Evolutionary conservation across 37 sponge, comb jelly and placozoan genomes (phyloP).

Genomic region (Halisarca cf. caerulea): DNA sequence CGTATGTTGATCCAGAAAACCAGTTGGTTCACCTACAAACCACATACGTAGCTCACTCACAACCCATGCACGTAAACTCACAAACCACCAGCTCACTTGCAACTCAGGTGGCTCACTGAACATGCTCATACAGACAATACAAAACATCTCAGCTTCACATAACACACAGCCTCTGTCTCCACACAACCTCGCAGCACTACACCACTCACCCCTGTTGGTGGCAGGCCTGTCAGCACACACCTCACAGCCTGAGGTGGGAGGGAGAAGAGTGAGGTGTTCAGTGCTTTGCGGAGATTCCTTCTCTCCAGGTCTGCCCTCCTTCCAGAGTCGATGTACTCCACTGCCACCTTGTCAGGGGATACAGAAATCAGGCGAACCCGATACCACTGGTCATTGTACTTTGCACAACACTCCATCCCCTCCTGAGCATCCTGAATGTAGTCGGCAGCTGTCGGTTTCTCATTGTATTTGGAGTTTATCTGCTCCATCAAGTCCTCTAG

Average conservation of each 20-base stretch:
- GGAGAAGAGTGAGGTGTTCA: neutral
- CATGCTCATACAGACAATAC: too few relatives aligned
- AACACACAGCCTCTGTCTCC: too few relatives aligned
- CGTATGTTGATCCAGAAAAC: too few relatives aligned
- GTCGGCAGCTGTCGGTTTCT: constrained; percentile 36
- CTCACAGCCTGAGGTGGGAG: constrained; percentile 11
- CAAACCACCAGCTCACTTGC: too few relatives aligned
- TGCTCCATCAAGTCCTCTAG: constrained; percentile 53
- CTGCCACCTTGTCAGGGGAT: neutral
- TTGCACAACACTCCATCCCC: constrained; percentile 36
- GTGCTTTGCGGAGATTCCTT: neutral
- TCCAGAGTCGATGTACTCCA: constrained; percentile 20
- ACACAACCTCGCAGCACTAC: too few relatives aligned
- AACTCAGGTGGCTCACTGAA: too few relatives aligned
- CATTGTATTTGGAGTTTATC: constrained; percentile 39
- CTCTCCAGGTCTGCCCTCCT: constrained; percentile 2
- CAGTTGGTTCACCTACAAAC: too few relatives aligned
- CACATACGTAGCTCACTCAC: too few relatives aligned
- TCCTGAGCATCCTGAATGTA: neutral
- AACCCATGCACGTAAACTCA: too few relatives aligned
- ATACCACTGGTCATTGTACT: constrained; percentile 43
- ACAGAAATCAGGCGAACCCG: constrained; percentile 29
- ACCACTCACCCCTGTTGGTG: neutral
- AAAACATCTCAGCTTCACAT: too few relatives aligned
- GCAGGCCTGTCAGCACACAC: neutral